These are phyloP conservation scores for Motacilla tschutschensis DNA, from an alignment of 2,113 vertebrate species.

Conservation along the genomic window DNA sequence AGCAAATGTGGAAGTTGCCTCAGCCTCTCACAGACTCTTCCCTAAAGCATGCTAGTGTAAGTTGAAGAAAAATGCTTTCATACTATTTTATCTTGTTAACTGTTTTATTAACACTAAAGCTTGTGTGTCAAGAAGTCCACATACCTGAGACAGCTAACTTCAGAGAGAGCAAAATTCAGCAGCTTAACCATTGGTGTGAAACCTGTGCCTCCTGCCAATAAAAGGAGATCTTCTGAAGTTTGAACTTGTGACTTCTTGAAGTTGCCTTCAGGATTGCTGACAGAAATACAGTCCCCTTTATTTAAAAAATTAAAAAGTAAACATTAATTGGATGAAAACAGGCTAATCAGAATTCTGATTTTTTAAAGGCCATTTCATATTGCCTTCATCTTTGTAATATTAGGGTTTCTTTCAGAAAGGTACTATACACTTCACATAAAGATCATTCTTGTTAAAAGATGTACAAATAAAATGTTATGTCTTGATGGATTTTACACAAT, in stretches of 20 bases:
- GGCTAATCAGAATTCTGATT: neutral
- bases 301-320: neutral
- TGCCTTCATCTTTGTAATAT: neutral
- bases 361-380: neutral
- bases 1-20: neutral
- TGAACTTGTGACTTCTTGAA: constrained; percentile 79
- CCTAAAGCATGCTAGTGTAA: neutral
- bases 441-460: neutral
- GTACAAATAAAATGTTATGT: neutral
- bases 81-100: neutral
- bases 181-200: constrained; percentile 94
- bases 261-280: constrained; percentile 86
- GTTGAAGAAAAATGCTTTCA: neutral
- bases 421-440: neutral
- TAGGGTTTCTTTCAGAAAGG: neutral
- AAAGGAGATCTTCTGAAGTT: constrained; percentile 82
- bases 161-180: constrained; percentile 73
- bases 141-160: constrained; percentile 77
- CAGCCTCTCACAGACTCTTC: neutral
- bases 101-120: neutral
- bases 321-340: neutral
- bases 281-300: constrained; percentile 80
- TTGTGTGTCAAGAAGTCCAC: neutral
- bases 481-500: neutral
- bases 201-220: constrained; percentile 93